These are phyloP conservation scores for Stratiolaelaps scimitus DNA, from an alignment of 1,140 invertebrate species.

Conservation along the genomic window DNA sequence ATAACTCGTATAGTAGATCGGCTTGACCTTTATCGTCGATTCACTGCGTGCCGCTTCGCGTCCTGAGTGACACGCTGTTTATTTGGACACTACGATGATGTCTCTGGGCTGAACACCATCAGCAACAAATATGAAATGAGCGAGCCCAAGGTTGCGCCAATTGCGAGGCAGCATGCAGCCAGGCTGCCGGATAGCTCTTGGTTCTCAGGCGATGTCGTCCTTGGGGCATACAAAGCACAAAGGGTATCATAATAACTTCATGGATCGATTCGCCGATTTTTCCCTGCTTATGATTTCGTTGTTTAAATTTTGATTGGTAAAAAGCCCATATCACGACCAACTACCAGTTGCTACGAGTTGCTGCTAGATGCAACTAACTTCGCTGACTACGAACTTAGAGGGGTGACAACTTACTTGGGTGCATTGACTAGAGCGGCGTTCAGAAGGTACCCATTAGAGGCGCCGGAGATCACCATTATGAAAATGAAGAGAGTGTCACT, in stretches of 20 bases:
- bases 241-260: not conserved
- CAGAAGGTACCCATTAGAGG: conserved; percentile 13
- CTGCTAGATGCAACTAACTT: too few relatives aligned
- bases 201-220: not conserved
- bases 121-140: not conserved
- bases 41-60: too few relatives aligned
- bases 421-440: not conserved
- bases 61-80: too few relatives aligned
- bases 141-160: not conserved
- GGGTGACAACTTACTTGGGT: too few relatives aligned
- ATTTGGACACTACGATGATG: too few relatives aligned
- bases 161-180: not conserved
- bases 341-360: too few relatives aligned
- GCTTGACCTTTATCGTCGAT: too few relatives aligned
- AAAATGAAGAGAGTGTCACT: not conserved
- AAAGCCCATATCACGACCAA: not conserved
- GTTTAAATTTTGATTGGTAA: not conserved
- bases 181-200: not conserved
- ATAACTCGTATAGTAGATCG: too few relatives aligned
- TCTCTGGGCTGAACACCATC: not conserved
- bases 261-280: not conserved
- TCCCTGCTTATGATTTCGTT: not conserved
- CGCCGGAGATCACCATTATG: not conserved
- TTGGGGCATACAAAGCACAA: not conserved
- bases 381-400: too few relatives aligned